phyloP scores from a whole-genome alignment of 2,888 invertebrate species.

The Fragum fragum region DNA sequence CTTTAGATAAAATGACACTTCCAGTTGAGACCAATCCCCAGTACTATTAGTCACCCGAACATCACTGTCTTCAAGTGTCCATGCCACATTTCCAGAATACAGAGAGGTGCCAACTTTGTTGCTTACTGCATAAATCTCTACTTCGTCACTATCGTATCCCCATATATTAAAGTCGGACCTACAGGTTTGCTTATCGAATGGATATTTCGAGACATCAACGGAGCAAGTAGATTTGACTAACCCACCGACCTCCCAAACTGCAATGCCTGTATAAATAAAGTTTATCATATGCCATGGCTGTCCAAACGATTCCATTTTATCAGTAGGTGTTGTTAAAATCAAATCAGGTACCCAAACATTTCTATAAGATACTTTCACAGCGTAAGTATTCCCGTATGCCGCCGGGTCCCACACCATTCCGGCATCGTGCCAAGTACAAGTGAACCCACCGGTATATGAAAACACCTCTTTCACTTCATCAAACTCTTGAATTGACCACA shows the following conservation, averaged over 20 bases:
- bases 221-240: constrained; percentile 53
- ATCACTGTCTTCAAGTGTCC: background rate
- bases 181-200: constrained; percentile 61
- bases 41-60: background rate
- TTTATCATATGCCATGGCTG: constrained; percentile 52
- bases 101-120: background rate
- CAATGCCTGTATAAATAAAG: constrained; percentile 40
- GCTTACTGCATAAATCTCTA: background rate
- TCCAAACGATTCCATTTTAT: constrained; percentile 50
- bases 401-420: constrained; percentile 42
- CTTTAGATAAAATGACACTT: background rate
- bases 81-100: background rate
- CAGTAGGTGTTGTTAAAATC: constrained; percentile 55
- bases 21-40: background rate
- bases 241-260: constrained; percentile 45
- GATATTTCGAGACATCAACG: constrained; percentile 53
- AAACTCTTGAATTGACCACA: constrained; percentile 44
- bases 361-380: constrained; percentile 23
- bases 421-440: constrained; percentile 36
- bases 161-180: constrained; percentile 40
- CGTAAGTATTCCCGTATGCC: constrained; percentile 12
- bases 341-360: constrained; percentile 63
- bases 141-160: constrained; percentile 47
- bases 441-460: constrained; percentile 24
- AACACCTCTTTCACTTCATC: constrained; percentile 52